Conservation (phyloP, 2,888 invertebrate genomes). For the Cabera pusaria region DNA sequence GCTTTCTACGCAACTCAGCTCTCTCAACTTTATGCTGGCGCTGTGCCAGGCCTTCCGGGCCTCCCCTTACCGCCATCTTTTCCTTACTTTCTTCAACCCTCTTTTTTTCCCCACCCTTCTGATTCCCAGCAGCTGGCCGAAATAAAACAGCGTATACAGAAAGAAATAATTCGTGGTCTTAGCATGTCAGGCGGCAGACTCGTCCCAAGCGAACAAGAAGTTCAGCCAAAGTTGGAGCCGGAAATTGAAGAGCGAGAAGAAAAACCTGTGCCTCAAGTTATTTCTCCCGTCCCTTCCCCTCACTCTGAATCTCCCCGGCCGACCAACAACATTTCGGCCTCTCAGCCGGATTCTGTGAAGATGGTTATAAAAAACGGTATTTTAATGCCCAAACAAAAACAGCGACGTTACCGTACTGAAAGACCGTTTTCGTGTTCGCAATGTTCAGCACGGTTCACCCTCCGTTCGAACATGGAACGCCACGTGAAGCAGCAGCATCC, state of each 20-base stretch:
- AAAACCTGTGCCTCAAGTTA: slow-evolving; percentile 70
- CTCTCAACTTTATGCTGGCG: slow-evolving; percentile 84
- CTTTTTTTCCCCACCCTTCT: slow-evolving; percentile 79
- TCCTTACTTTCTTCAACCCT: slow-evolving; percentile 85
- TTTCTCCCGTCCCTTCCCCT: slow-evolving; percentile 70
- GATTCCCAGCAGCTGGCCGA: slow-evolving; percentile 85
- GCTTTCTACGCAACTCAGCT: slow-evolving; percentile 85
- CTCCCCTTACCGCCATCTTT: slow-evolving; percentile 83
- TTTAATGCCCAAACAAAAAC: slow-evolving; percentile 95
- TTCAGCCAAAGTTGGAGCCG: slow-evolving; percentile 67
- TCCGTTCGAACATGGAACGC: slow-evolving; percentile 97
- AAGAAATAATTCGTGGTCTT: slow-evolving; percentile 85
- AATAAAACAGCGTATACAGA: slow-evolving; percentile 87
- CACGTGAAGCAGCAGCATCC: slow-evolving; percentile 98
- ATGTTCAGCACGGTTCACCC: slow-evolving; percentile 94
- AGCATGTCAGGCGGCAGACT: slow-evolving; percentile 89
- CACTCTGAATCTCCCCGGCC: slow-evolving; percentile 76
- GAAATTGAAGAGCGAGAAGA: slow-evolving; percentile 74
- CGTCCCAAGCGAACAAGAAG: slow-evolving; percentile 64
- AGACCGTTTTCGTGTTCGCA: slow-evolving; percentile 95
- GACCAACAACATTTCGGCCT: slow-evolving; percentile 64
- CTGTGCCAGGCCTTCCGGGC: slow-evolving; percentile 80
- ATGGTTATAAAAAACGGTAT: slow-evolving; percentile 96
- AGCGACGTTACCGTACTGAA: slow-evolving; percentile 94
- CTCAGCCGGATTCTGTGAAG: slow-evolving; percentile 87